Base-by-base conservation (phyloP, 2,797 vertebrate species). In the Hemitrygon akajei region DNA sequence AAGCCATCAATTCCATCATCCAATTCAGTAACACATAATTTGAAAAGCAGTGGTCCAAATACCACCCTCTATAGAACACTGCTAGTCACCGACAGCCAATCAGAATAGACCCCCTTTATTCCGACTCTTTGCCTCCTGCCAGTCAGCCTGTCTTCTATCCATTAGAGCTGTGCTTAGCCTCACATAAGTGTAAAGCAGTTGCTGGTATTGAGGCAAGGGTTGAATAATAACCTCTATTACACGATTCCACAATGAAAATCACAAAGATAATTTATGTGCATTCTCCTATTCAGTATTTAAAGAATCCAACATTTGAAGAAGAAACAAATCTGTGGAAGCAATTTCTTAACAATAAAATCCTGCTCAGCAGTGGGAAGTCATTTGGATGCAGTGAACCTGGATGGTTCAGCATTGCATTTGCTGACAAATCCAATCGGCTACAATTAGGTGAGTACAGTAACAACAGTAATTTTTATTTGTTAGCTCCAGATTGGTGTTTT, bases 361-460 rank as follows among this genome's bases (percentile, higher is more conserved):
- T 99, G 80, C 94, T 99, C 94, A 98, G 97, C 94, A 97, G 96
- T 0, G 99, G 99, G 60, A 98, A 98, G 96, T 97, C 97, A 27
- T 99, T 99, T 94, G 96, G 95, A 94, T 99, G 98, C 94, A 95
- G 96, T 91, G 97, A 98, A 25, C 98, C 99, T 0, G 99, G 99
- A 34, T 99, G 99, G 99, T 99, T 99, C 95, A 97, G 99, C 34
- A 95, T 99, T 2, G 95, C 99, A 95, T 99, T 99, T 94, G 96
- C 98, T 0, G 97, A 98, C 95, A 95, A 97, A 94, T 96, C 96
- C 58, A 95, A 96, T 76, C 96, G 96, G 93, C 96, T 99, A 11
- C 95, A 96, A 94, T 96, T 98, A 73, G 99, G 99, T 98, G 87
- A 97, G 98, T 95, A 30, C 40, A 93, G 25, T 56, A 0, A 75